phyloP scores from a whole-genome alignment of 2,888 invertebrate genomes.

The Agrenia bidenticulata region DNA sequence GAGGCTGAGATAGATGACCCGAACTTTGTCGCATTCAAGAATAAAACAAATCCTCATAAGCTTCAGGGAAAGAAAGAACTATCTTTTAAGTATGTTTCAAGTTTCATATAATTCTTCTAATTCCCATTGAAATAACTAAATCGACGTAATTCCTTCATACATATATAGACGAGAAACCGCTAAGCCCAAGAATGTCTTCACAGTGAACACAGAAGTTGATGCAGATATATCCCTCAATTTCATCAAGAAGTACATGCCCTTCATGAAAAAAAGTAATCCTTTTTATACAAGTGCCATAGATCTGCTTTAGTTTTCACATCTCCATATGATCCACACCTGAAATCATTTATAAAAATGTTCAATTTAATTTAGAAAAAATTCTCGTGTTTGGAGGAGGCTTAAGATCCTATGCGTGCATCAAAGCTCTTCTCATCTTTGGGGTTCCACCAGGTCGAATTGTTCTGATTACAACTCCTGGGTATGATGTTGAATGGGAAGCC shows the following conservation, averaged over 20 bases:
- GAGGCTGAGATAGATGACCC: constrained; percentile 47
- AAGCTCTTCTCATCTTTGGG: constrained; percentile 64
- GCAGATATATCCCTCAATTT: constrained; percentile 56
- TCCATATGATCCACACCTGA: constrained; percentile 1
- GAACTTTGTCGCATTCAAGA: constrained; percentile 39
- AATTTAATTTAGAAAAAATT: constrained; percentile 24
- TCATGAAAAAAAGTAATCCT: constrained; percentile 39
- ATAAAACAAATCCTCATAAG: constrained; percentile 29
- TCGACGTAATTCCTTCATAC: constrained; percentile 8
- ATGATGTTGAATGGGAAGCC: constrained; percentile 37
- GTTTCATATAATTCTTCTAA: constrained; percentile 8
- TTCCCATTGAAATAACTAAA: background rate
- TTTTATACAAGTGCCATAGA: background rate
- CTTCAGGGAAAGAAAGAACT: constrained; percentile 24
- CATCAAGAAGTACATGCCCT: constrained; percentile 45
- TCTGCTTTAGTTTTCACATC: background rate
- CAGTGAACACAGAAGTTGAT: constrained; percentile 63
- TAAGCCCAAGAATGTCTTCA: constrained; percentile 65
- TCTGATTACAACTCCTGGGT: constrained; percentile 57
- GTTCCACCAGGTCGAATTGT: constrained; percentile 62
- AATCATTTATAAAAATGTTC: background rate
- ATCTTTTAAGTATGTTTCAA: constrained; percentile 26
- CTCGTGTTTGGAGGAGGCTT: constrained; percentile 70
- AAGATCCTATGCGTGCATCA: constrained; percentile 67
- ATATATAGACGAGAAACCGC: constrained; percentile 37